Conservation (phyloP, 2,113 vertebrate species). For the Oxyruncus cristatus region DNA sequence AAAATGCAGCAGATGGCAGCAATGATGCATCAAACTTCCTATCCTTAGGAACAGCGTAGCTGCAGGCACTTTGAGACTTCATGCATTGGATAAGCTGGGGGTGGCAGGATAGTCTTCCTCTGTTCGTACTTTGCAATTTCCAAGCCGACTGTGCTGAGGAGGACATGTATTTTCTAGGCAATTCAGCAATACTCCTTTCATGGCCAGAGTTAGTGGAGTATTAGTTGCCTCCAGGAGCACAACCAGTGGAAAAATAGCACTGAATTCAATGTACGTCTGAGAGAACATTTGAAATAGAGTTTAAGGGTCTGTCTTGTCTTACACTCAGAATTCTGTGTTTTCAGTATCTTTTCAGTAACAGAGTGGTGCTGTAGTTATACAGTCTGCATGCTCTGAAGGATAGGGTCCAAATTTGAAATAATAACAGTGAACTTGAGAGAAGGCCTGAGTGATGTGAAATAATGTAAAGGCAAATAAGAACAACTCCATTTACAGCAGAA, state of each 20-base stretch:
- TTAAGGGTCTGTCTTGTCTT: background rate
- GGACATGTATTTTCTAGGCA: background rate
- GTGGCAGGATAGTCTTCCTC: background rate
- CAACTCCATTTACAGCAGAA: background rate
- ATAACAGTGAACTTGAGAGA: background rate
- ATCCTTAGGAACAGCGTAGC: background rate
- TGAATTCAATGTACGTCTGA: background rate
- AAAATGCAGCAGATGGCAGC: conserved; percentile 67
- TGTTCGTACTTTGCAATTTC: background rate
- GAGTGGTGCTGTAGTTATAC: background rate
- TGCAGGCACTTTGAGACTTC: background rate
- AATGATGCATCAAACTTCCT: conserved; percentile 54
- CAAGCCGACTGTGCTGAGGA: background rate
- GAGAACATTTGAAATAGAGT: background rate
- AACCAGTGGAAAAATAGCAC: background rate
- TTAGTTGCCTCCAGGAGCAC: background rate
- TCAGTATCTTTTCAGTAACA: background rate
- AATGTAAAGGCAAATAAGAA: background rate
- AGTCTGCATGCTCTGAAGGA: background rate
- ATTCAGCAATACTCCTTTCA: background rate
- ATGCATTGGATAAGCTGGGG: rapidly evolving
- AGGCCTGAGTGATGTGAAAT: background rate
- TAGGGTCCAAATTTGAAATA: background rate
- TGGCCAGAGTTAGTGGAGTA: background rate
- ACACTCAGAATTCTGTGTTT: background rate